Base-by-base conservation (phyloP, 1,140 invertebrate species). In the Aphelinus atriplicis region DNA sequence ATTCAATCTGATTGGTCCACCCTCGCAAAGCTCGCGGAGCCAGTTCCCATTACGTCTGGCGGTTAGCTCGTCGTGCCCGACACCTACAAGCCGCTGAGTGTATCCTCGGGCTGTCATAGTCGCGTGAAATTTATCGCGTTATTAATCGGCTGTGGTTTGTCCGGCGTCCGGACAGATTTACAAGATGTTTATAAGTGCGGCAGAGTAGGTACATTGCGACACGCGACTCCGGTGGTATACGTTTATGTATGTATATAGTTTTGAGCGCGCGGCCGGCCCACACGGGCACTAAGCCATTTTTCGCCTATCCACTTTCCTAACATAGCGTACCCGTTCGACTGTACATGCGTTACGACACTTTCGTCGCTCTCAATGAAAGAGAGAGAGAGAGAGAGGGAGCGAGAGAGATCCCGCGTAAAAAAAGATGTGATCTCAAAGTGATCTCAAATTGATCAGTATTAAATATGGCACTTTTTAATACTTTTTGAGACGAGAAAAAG, bases 111-210 rank as follows among this genome's bases (percentile, higher is more conserved):
- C 72, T 73, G 72, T 68, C 72, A 62, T n/a, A 67, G 64, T 77
- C 78, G 79, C 73, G 77, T 78, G 75, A 78, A 84, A 82, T 83
- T 84, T 81, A 82, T 83, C 77, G 78, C 75, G 78, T 83, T 81
- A 83, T 81, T 84, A 83, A 84, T 83, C 77, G 78, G 62, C 73
- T 53, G 2, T 7, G 55, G 43, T 56, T 70, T 58, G 53, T 53
- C 66, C 47, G 57, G 60, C 71, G 58, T 55, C 47, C 58, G 7
- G 56, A 3, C 10, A 77, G 61, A 73, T 73, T 77, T 77, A 74
- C 76, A 58, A 58, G 71, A 73, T 58, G 73, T 53, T 42, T 50
- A 43, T 48, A 69, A 71, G 73, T 10, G 53, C 26, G 26, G 26
- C 26, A 26, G 26, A 26, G 26, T 26, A 26, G 26, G 5, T 42